phyloP scores from a whole-genome alignment of 2,797 vertebrate species.

The Naso thynnoides region DNA sequence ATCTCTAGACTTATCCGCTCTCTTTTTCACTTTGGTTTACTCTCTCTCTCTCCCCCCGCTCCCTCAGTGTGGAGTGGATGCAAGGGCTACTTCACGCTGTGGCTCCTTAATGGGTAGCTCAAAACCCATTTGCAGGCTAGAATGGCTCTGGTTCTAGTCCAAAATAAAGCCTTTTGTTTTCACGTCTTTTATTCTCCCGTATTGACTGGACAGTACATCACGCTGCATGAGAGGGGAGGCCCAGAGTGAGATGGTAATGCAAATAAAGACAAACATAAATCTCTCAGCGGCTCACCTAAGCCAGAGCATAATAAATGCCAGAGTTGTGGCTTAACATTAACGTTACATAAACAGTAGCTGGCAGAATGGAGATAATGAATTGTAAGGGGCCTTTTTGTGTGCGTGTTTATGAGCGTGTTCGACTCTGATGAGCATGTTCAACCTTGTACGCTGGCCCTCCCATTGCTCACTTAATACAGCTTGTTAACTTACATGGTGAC shows the following conservation, averaged over 20 bases:
- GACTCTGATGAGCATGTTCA: slow-evolving; percentile 41
- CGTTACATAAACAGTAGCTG: slow-evolving; percentile 37
- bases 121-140: slow-evolving; percentile 69
- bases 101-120: slow-evolving; percentile 55
- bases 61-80: slow-evolving; percentile 33
- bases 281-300: slow-evolving; percentile 47
- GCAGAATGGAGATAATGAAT: slow-evolving; percentile 38
- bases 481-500: slow-evolving; percentile 47
- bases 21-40: slow-evolving; percentile 33
- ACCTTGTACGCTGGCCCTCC: slow-evolving; percentile 37
- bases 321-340: slow-evolving; percentile 59
- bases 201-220: slow-evolving; percentile 66
- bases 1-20: slow-evolving; percentile 44
- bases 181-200: slow-evolving; percentile 24
- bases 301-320: slow-evolving; percentile 63
- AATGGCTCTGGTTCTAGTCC: slow-evolving; percentile 61
- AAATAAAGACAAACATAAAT: slow-evolving; percentile 70
- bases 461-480: slow-evolving; percentile 44
- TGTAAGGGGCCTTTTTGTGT: slow-evolving; percentile 30
- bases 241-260: slow-evolving; percentile 31
- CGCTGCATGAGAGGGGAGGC: slow-evolving; percentile 47
- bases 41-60: not conserved
- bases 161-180: slow-evolving; percentile 65
- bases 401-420: slow-evolving; percentile 40
- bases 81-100: slow-evolving; percentile 48